These are phyloP conservation scores for Muscidifurax raptorellus DNA, from an alignment of 1,140 invertebrate genomes.

Conservation along the genomic window DNA sequence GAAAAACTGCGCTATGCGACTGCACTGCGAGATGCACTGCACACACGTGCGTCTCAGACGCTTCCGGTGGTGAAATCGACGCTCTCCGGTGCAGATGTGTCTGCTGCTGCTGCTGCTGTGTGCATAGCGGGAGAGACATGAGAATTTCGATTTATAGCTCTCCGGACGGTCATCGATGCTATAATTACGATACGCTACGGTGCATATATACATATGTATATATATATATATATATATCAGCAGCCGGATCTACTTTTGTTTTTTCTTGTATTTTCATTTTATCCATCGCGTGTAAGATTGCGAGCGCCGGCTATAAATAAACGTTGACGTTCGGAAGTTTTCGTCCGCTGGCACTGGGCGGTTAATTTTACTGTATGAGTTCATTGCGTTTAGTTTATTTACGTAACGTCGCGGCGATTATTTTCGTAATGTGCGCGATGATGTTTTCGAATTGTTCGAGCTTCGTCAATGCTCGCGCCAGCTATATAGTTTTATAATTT, in stretches of 20 bases:
- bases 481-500: too few species aligned
- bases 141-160: slow-evolving; percentile 21
- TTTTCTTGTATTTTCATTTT: neutral
- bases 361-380: neutral
- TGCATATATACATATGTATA: too few species aligned
- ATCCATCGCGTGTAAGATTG: neutral
- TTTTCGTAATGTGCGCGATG: neutral
- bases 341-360: neutral
- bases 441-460: too few species aligned
- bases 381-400: neutral
- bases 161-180: neutral
- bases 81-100: slow-evolving; percentile 35
- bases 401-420: neutral
- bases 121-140: neutral
- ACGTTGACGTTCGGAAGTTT: neutral
- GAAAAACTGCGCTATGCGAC: neutral
- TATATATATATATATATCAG: too few species aligned
- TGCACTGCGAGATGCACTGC: neutral
- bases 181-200: slow-evolving; percentile 27
- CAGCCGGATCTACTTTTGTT: neutral
- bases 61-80: slow-evolving; percentile 48
- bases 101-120: neutral
- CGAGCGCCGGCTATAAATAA: neutral
- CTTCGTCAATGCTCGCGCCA: too few species aligned
- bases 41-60: slow-evolving; percentile 44